Conservation (phyloP, 2,888 invertebrate genomes). For the Orchestes rusci region DNA sequence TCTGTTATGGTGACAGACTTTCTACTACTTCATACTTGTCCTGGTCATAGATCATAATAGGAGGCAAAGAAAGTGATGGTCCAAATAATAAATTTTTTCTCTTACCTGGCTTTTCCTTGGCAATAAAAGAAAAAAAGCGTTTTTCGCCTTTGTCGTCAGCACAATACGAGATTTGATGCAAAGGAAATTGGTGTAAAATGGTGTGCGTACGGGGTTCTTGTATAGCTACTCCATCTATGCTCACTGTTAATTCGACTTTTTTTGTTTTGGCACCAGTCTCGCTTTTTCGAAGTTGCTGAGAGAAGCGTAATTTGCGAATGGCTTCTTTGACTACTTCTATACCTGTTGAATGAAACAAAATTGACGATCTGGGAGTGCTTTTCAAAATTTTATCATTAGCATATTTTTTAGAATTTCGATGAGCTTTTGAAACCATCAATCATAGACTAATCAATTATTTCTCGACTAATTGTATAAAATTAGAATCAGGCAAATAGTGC, state of each 20-base stretch:
- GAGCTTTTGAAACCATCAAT: too few species aligned
- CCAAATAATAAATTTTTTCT: not conserved
- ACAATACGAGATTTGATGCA: constrained; percentile 97
- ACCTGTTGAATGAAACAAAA: constrained; percentile 41
- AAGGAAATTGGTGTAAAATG: constrained; percentile 89
- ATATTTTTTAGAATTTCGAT: too few species aligned
- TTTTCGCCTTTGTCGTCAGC: constrained; percentile 98
- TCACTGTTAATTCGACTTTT: constrained; percentile 93
- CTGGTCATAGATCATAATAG: too few species aligned
- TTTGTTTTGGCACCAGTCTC: constrained; percentile 86
- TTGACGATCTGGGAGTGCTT: not conserved
- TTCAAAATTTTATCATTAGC: too few species aligned
- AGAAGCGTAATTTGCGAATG: constrained; percentile 91
- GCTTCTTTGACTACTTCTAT: constrained; percentile 97
- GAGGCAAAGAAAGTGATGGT: constrained; percentile 1
- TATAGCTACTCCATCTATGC: constrained; percentile 93
- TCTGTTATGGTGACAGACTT: too few species aligned
- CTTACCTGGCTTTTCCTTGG: constrained; percentile 55
- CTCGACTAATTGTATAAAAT: too few species aligned
- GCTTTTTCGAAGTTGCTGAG: constrained; percentile 84
- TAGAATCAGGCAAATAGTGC: too few species aligned
- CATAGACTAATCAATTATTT: too few species aligned
- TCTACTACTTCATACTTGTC: too few species aligned
- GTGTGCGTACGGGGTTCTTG: constrained; percentile 68
- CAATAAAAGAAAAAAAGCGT: constrained; percentile 93